phyloP scores from a whole-genome alignment of 2,113 vertebrate species.

The Mionectes macconnelli region DNA sequence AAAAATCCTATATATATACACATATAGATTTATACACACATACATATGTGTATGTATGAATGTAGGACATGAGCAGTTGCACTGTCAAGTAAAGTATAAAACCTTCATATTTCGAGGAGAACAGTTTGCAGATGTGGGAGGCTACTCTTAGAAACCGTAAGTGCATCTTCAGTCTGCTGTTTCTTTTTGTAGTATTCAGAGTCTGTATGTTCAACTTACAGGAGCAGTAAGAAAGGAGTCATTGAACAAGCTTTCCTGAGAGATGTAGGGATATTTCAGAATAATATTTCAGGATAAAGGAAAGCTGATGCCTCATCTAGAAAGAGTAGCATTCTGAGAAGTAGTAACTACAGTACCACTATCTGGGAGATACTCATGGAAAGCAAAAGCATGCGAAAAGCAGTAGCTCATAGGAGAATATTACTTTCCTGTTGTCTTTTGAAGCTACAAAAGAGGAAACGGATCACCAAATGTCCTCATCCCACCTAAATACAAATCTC shows the following conservation, averaged over 20 bases:
- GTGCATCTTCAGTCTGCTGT: not conserved
- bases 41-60: rapidly evolving
- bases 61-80: not conserved
- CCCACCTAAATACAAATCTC: not conserved
- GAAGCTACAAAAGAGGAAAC: not conserved
- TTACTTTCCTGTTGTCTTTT: not conserved
- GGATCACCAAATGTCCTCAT: not conserved
- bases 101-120: not conserved
- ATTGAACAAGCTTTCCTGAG: not conserved
- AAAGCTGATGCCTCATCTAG: not conserved
- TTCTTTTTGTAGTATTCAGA: not conserved
- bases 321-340: not conserved
- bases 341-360: too few relatives aligned
- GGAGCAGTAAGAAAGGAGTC: not conserved
- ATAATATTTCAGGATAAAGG: not conserved
- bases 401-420: rapidly evolving
- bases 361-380: not conserved
- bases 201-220: not conserved
- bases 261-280: not conserved
- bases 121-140: not conserved
- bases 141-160: not conserved
- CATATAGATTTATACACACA: rapidly evolving
- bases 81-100: not conserved
- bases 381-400: not conserved
- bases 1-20: not conserved